Percentiles rank a stretch among this genome's conserved stretches.
These are phyloP conservation scores for Ptychodera flava DNA, from an alignment of 35 echinoderm and acorn worm species.

Conservation along the genomic window DNA sequence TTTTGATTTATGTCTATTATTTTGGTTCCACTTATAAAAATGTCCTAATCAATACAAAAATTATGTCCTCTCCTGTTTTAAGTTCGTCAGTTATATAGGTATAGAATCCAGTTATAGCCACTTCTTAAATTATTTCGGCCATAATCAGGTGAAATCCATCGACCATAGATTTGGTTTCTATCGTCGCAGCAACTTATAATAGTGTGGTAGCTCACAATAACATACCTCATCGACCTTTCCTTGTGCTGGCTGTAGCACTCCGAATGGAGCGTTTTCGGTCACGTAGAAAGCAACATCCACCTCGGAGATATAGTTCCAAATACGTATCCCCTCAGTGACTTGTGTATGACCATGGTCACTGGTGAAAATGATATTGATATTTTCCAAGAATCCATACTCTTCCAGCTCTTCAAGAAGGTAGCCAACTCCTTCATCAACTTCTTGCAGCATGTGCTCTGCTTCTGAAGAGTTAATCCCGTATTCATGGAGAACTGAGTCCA, in stretches of 20 bases:
- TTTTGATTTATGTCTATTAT: too few species aligned
- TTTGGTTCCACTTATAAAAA: too few species aligned
- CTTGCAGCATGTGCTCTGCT: conserved; percentile 13
- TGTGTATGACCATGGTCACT: conserved; percentile 53
- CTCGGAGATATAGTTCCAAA: conserved; percentile 60
- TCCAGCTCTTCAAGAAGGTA: conserved; percentile 47
- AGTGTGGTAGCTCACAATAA: too few species aligned
- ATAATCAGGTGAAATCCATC: too few species aligned
- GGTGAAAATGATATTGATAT: conserved; percentile 53
- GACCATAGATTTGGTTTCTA: too few species aligned
- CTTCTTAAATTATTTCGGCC: too few species aligned
- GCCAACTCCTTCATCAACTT: conserved; percentile 42
- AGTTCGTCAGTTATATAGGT: too few species aligned
- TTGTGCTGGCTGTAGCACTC: conserved; percentile 36
- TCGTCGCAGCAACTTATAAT: too few species aligned
- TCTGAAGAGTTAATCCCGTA: conserved; percentile 31
- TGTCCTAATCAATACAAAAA: too few species aligned
- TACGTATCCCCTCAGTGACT: conserved; percentile 8
- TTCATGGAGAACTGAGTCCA: conserved; percentile 55
- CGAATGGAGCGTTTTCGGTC: conserved; percentile 37
- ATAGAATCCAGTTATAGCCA: too few species aligned
- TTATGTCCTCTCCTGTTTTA: too few species aligned
- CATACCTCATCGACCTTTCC: conserved; percentile 65
- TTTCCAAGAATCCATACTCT: conserved; percentile 45
- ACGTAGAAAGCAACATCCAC: conserved; percentile 46